phyloP scores from a whole-genome alignment of 2,797 vertebrate species.

The Melanotaenia parkinsoni region DNA sequence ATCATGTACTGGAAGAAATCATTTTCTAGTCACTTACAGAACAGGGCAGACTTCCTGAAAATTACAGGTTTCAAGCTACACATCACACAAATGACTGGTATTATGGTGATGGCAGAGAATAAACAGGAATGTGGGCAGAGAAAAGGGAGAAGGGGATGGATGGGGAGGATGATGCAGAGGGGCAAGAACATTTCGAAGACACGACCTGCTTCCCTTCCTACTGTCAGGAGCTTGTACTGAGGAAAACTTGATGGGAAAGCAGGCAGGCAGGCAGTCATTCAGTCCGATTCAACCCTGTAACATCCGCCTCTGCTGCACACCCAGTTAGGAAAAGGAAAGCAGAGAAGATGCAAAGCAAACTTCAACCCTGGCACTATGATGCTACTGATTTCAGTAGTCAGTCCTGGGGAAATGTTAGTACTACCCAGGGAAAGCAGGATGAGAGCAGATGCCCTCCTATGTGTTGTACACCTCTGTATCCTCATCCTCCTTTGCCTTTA shows the following conservation, averaged over 20 bases:
- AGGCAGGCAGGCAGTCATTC: slow-evolving; percentile 22
- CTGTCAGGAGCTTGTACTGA: slow-evolving; percentile 25
- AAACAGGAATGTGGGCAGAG: slow-evolving; percentile 57
- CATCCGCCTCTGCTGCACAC: not conserved
- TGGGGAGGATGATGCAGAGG: slow-evolving; percentile 26
- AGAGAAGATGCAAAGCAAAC: slow-evolving; percentile 16
- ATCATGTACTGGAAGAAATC: slow-evolving; percentile 28
- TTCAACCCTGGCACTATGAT: slow-evolving; percentile 21
- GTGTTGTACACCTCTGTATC: slow-evolving; percentile 29
- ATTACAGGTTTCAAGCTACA: slow-evolving; percentile 61
- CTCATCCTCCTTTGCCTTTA: slow-evolving; percentile 41
- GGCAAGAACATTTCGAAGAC: slow-evolving; percentile 29
- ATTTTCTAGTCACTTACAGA: slow-evolving; percentile 34
- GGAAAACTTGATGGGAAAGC: slow-evolving; percentile 20
- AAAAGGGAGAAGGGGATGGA: slow-evolving; percentile 40
- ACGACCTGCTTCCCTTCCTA: slow-evolving; percentile 51
- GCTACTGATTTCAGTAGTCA: slow-evolving; percentile 23
- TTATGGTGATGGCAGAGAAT: slow-evolving; percentile 66
- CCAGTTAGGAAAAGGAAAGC: not conserved
- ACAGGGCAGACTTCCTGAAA: slow-evolving; percentile 50
- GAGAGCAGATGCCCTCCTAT: slow-evolving; percentile 43
- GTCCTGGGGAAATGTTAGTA: slow-evolving; percentile 23
- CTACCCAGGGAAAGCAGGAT: slow-evolving; percentile 10
- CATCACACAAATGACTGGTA: slow-evolving; percentile 68
- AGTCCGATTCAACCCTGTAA: slow-evolving; percentile 12